Base-by-base conservation (phyloP, 2,797 vertebrate genomes). In the Carduelis carduelis region DNA sequence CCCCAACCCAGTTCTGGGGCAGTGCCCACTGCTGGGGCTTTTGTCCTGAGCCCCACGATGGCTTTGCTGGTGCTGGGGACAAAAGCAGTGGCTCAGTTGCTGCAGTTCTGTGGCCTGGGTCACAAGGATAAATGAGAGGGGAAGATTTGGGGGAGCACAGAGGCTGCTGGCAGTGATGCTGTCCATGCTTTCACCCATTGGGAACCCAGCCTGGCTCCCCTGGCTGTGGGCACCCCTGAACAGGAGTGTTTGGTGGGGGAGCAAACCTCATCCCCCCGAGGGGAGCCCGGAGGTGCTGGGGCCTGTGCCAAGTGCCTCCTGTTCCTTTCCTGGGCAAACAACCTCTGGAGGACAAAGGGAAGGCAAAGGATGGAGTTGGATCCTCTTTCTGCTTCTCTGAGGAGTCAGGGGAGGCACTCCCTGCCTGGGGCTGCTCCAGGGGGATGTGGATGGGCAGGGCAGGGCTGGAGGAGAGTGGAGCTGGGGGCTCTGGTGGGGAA, bases 61-160 rank as follows among this genome's bases (percentile, higher is more conserved):
- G 34, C 57, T 72, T 80, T 3, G 5, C 39, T 84, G 75, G 15
- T n/a, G 22, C 39, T n/a, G 17, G 30, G 2, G 6, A 68, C 46
- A 34, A 34, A 27, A 88, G 11, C 44, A 20, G 60, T 21, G 53
- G 22, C 59, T 86, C 12, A 12, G 22, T 8, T 0, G 0, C 59
- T 70, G 53, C 28, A 10, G 64, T 35, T 81, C 28, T 0, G 0
- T 84, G 57, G 32, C 68, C 70, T 56, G 77, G 50, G 14, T 44
- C 2, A 1, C 47, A 24, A 0, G 0, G 0, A 13, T 28, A 14
- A 61, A 57, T 0, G 0, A 18, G 46, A 50, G 5, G 35, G 46
- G 14, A 80, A 22, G n/a, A 14, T 61, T 0, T 2, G 4, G 43
- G 64, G 32, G 18, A 14, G n/a, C 0, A 0, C 26, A 50, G 83